Percentiles rank a stretch among this genome's conserved stretches.
Conservation (phyloP, 2,113 vertebrate species). For the Capreolus pygargus region DNA sequence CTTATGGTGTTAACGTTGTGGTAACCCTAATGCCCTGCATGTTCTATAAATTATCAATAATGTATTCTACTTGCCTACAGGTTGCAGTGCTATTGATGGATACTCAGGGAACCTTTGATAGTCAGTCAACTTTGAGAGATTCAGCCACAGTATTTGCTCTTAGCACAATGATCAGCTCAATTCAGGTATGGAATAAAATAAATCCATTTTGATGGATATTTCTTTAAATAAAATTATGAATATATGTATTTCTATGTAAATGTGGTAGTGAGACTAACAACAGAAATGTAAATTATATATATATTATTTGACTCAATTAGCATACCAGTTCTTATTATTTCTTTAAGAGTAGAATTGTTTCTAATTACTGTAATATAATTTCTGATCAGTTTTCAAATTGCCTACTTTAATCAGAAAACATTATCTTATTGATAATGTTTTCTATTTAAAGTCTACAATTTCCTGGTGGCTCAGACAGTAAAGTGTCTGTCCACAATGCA, state of each 20-base stretch:
- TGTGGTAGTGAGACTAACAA: not conserved
- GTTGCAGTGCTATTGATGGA: conserved; percentile 97
- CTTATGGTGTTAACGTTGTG: not conserved
- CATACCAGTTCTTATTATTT: not conserved
- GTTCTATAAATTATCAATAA: not conserved
- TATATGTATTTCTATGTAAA: not conserved
- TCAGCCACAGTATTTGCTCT: conserved; percentile 98
- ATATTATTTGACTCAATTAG: not conserved
- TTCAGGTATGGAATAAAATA: conserved; percentile 88
- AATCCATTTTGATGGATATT: not conserved
- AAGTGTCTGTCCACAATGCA: not conserved
- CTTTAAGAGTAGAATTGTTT: not conserved
- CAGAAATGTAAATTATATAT: not conserved
- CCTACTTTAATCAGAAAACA: conserved; percentile 8
- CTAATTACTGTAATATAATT: not conserved
- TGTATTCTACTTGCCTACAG: conserved; percentile 73
- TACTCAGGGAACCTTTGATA: conserved; percentile 98
- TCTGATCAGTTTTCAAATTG: conserved; percentile 35
- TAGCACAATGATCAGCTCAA: conserved; percentile 99
- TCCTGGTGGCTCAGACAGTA: not conserved
- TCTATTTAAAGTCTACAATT: not conserved
- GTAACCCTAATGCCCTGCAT: not conserved
- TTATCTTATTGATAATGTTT: conserved; percentile 10
- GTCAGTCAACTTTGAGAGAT: conserved; percentile 96
- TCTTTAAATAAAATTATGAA: conserved; percentile 39